Conservation (phyloP, 1,140 invertebrate genomes). For the Drepana arcuata region DNA sequence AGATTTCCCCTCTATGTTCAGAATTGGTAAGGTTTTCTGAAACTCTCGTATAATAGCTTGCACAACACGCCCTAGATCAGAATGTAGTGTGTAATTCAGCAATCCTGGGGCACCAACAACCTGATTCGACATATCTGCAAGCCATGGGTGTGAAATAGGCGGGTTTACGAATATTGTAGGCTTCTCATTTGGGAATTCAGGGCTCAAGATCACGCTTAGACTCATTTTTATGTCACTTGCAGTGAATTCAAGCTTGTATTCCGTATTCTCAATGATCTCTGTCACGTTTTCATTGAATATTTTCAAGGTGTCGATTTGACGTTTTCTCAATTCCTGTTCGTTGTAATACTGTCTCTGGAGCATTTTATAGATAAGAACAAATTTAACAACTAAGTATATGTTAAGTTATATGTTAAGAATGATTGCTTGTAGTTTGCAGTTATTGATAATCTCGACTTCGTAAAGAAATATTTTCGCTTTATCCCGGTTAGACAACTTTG, state of each 20-base stretch:
- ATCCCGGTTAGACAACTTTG: too few species aligned
- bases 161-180: slow-evolving; percentile 79
- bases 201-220: slow-evolving; percentile 75
- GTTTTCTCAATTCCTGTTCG: slow-evolving; percentile 66
- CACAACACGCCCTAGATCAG: slow-evolving; percentile 83
- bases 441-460: too few species aligned
- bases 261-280: slow-evolving; percentile 78
- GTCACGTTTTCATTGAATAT: slow-evolving; percentile 81
- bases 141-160: slow-evolving; percentile 78
- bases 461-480: too few species aligned
- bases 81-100: slow-evolving; percentile 82
- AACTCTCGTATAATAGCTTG: slow-evolving; percentile 85
- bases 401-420: too few species aligned
- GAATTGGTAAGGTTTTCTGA: slow-evolving; percentile 69
- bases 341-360: slow-evolving; percentile 43
- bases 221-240: slow-evolving; percentile 75
- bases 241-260: slow-evolving; percentile 80
- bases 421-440: too few species aligned
- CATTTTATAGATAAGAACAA: too few species aligned
- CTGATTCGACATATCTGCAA: slow-evolving; percentile 75
- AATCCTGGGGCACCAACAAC: slow-evolving; percentile 80
- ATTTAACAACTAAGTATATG: too few species aligned
- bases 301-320: slow-evolving; percentile 82
- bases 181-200: slow-evolving; percentile 82
- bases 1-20: slow-evolving; percentile 26